phyloP scores from a whole-genome alignment of 2,797 vertebrate species.

The Crocodylus rhombifer region DNA sequence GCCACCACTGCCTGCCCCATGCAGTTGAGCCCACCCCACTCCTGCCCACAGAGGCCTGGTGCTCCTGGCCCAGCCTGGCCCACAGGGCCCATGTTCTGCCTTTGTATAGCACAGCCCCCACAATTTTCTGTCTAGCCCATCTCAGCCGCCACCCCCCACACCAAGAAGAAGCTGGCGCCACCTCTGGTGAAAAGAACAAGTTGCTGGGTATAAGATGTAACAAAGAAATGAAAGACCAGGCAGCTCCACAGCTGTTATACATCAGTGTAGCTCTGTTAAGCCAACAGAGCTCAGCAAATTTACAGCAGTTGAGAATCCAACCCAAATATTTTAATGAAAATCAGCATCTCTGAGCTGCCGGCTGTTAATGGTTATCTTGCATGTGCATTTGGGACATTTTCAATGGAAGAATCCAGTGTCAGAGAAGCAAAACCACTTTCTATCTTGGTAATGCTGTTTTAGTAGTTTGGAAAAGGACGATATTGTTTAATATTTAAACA shows the following conservation, averaged over 20 bases:
- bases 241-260: not conserved
- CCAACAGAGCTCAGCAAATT: not conserved
- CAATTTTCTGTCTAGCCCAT: no score
- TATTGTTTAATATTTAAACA: not conserved
- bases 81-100: no score
- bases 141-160: no score
- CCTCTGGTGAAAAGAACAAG: not conserved
- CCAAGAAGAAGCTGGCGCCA: no score
- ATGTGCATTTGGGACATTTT: fast-evolving
- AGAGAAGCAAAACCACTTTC: not conserved
- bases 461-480: not conserved
- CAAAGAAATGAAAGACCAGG: not conserved
- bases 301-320: not conserved
- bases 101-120: no score
- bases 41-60: no score
- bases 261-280: not conserved
- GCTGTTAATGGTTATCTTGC: not conserved
- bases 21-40: no score
- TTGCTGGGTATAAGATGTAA: not conserved
- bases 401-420: not conserved
- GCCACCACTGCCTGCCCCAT: no score
- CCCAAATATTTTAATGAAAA: not conserved
- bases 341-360: not conserved
- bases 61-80: no score
- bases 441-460: not conserved